Base-by-base conservation (phyloP, 2,888 invertebrate species). In the Spisula subtruncata region DNA sequence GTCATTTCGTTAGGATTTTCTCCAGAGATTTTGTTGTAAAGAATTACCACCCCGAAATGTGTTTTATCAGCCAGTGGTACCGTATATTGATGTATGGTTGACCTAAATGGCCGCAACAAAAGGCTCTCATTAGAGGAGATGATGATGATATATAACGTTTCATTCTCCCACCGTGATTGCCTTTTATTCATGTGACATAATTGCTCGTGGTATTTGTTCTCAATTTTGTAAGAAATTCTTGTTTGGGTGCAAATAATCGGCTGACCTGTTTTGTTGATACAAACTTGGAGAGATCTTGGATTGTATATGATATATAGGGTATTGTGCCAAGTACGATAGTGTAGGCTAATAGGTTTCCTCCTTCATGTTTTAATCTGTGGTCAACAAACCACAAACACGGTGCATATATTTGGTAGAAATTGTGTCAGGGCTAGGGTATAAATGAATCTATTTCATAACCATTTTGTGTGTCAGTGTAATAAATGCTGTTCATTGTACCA, bases 141-240 rank as follows among this genome's bases (percentile, higher is more conserved):
- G 20, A 66, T 25, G n/a, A 66, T 66, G n/a, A 66, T 56, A 56
- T n/a, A 66, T 66, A 12, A 5, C 60, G n/a, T 66, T 25, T 8
- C 60, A 10, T 66, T 41, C 60, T n/a, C 6, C 0, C 25, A 6
- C 60, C 10, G 12, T 66, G 60, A 66, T 66, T 66, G 60, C 60
- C 25, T 66, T 66, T 66, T 51, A 16, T 66, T 66, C 60, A 66
- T 66, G 60, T 66, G 60, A 66, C 60, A 66, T 66, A 66, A 66
- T 66, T 66, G 60, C 60, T 66, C 10, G 60, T 25, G 10, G n/a
- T 66, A 66, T 66, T 25, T 66, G 60, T 66, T 66, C 20, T 25
- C n/a, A n/a, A 66, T 66, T 66, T 66, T 66, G 60, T 66, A 25
- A 66, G n/a, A 25, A 66, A 6, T 66, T 66, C 25, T 10, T 25